Evolutionary conservation across 2,113 vertebrate genomes (phyloP).

Genomic region (Tachysurus fulvidraco): DNA sequence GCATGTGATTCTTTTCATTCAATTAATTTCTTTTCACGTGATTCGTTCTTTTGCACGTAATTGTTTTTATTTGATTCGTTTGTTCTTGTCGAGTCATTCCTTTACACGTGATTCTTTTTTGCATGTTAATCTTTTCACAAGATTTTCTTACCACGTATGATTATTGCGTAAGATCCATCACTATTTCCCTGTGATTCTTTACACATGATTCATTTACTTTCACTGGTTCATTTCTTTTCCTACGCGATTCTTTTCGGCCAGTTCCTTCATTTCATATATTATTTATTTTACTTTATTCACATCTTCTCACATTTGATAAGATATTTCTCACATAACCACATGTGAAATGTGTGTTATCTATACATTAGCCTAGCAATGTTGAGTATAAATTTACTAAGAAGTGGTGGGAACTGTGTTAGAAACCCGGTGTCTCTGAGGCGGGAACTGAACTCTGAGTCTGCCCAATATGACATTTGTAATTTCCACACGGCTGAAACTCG

Average conservation of each 20-base stretch:
- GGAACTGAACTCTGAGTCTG: slow-evolving; percentile 41
- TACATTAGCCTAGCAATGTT: background rate
- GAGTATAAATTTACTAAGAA: background rate
- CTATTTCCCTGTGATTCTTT: background rate
- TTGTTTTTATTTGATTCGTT: too few species aligned
- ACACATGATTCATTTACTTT: background rate
- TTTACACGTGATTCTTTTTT: background rate
- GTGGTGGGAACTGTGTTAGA: slow-evolving; percentile 9
- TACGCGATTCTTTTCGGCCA: background rate
- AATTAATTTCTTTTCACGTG: too few species aligned
- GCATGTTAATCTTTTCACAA: background rate
- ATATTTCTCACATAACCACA: background rate
- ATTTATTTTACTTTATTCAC: background rate
- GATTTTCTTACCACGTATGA: background rate
- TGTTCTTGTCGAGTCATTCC: too few species aligned
- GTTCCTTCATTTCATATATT: background rate
- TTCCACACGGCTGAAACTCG: slow-evolving; percentile 56
- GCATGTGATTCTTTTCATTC: background rate
- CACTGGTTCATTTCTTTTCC: background rate
- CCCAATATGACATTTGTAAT: slow-evolving; percentile 55
- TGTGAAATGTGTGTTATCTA: background rate
- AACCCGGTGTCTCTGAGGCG: slow-evolving; percentile 22
- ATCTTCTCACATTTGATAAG: background rate
- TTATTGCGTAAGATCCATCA: background rate
- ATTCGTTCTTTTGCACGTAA: too few species aligned